These are phyloP conservation scores for Lumbricus terrestris DNA, from an alignment of 2,888 invertebrate genomes.

Conservation along the genomic window DNA sequence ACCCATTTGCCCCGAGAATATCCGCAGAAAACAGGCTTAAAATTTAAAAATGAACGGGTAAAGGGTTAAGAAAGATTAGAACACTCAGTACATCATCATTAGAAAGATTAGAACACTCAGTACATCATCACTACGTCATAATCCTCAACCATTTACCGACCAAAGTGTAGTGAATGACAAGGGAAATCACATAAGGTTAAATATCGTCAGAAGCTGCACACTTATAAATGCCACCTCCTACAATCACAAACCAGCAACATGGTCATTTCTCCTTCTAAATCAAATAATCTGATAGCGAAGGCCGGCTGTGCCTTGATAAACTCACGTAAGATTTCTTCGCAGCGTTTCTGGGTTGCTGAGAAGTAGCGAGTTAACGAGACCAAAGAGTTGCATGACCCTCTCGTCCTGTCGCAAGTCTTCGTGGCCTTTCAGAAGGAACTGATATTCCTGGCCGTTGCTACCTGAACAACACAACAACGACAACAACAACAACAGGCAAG, in stretches of 20 bases:
- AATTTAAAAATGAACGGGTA: too few species aligned
- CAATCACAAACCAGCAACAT: not conserved
- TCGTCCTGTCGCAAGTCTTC: constrained; percentile 98
- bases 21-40: too few species aligned
- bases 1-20: too few species aligned
- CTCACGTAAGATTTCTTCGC: constrained; percentile 74
- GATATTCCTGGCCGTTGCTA: constrained; percentile 95
- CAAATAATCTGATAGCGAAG: not conserved
- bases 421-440: constrained; percentile 97
- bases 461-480: constrained; percentile 64
- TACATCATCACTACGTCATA: too few species aligned
- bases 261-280: not conserved
- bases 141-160: too few species aligned
- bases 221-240: not conserved
- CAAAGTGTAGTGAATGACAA: too few species aligned
- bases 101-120: not conserved
- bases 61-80: too few species aligned
- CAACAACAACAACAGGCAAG: not conserved
- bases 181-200: too few species aligned
- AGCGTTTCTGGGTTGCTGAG: constrained; percentile 94
- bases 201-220: not conserved
- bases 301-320: not conserved
- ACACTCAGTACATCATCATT: not conserved
- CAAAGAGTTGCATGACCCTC: constrained; percentile 95
- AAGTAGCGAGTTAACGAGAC: constrained; percentile 91